Conservation (phyloP, 2,888 invertebrate genomes). For the Polyploca ridens region DNA sequence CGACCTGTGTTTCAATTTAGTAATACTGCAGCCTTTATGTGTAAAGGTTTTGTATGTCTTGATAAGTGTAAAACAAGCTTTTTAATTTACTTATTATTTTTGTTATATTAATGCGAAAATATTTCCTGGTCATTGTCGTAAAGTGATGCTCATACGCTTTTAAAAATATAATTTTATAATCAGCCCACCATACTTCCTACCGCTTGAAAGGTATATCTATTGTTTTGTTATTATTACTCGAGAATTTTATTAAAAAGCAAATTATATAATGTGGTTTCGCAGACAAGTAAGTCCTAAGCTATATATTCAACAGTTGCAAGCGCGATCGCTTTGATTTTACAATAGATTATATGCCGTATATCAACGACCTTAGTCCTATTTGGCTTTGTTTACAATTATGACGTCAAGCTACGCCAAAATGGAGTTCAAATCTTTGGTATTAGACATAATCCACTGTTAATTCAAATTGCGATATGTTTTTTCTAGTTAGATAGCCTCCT, state of each 20-base stretch:
- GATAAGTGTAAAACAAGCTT: slow-evolving; percentile 2
- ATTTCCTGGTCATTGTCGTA: neutral
- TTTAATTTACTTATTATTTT: slow-evolving; percentile 1
- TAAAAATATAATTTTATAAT: slow-evolving; percentile 18
- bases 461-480: too few species aligned
- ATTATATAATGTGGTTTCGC: neutral
- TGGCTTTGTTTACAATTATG: too few species aligned
- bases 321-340: too few species aligned
- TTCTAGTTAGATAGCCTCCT: too few species aligned
- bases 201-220: slow-evolving; percentile 60
- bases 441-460: too few species aligned
- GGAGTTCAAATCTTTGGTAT: too few species aligned
- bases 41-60: neutral
- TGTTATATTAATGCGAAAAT: neutral
- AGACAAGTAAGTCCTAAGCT: neutral
- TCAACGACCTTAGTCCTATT: too few species aligned
- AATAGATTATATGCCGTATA: too few species aligned
- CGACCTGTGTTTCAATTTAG: too few species aligned
- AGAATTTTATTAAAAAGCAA: slow-evolving; percentile 43
- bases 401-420: too few species aligned
- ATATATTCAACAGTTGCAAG: neutral
- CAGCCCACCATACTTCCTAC: slow-evolving; percentile 69
- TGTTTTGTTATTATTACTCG: slow-evolving; percentile 47
- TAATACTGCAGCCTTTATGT: neutral
- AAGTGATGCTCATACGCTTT: slow-evolving; percentile 5